Evolutionary conservation across 2,113 vertebrate species (phyloP).

Genomic region (Solea senegalensis): DNA sequence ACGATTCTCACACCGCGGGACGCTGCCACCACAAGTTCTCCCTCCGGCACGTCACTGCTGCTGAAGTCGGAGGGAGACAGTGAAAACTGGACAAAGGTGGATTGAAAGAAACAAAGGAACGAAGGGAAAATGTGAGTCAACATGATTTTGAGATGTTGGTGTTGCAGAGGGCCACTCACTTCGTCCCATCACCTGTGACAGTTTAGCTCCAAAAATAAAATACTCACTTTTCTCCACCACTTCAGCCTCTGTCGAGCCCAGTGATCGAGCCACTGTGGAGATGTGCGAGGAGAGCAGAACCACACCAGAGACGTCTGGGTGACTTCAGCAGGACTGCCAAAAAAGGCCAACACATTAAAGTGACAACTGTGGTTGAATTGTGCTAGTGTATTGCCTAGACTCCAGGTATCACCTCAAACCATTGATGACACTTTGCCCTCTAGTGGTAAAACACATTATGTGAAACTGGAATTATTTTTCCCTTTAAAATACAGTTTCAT

Average conservation of each 20-base stretch:
- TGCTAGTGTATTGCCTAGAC: neutral
- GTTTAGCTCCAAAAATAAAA: neutral
- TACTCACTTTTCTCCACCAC: conserved; percentile 95
- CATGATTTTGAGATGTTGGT: neutral
- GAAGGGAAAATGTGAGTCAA: neutral
- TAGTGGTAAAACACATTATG: neutral
- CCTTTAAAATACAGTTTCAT: too few relatives aligned
- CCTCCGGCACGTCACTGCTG: conserved; percentile 82
- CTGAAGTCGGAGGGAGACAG: conserved; percentile 89
- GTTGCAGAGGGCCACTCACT: neutral
- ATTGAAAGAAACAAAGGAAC: neutral
- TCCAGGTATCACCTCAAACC: neutral
- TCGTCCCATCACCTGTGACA: neutral
- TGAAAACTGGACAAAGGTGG: conserved; percentile 86
- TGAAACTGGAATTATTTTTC: too few relatives aligned
- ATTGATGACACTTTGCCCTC: neutral
- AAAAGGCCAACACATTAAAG: neutral
- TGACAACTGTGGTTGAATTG: neutral
- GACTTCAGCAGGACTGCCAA: conserved; percentile 85
- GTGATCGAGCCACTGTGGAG: conserved; percentile 95
- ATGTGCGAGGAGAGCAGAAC: conserved; percentile 92
- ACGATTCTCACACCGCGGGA: conserved; percentile 84
- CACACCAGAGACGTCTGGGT: conserved; percentile 88
- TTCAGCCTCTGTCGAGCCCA: conserved; percentile 92
- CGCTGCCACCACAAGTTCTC: conserved; percentile 65